Base-by-base conservation (phyloP, 2,113 vertebrate genomes). In the Brachirus orientalis region DNA sequence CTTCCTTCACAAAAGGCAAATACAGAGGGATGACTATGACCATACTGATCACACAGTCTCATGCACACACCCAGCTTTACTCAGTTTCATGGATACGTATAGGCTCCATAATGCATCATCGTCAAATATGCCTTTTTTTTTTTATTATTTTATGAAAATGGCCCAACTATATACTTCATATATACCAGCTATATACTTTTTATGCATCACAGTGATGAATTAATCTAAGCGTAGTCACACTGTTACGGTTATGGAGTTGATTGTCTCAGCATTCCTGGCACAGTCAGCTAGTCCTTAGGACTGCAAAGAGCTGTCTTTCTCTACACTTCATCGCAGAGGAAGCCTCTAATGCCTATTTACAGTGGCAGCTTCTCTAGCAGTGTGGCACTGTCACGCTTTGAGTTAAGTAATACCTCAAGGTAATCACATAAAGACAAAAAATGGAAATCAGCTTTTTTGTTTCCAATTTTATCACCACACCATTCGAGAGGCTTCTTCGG, bases 241-340 rank as follows among this genome's bases (percentile, higher is more conserved):
- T 63, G 72, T 80, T 71, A 47, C 53, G 59, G 61, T 63, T 70
- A 22, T 51, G 47, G 61, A 74, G 72, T 60, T 70, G 79, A 85
- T 75, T 84, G 84, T 86, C 83, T 82, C 75, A 68, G 74, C 65
- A 61, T 63, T 67, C 56, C 50, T 58, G 54, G 53, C 65, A 75
- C 77, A 77, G 80, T 70, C 69, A 57, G 75, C 72, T 18, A 1
- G 45, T 78, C 72, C 53, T 79, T 55, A 63, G 53, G 58, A 35
- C 80, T 67, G 69, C 64, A 58, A 69, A 74, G 69, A 64, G 56
- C 63, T 63, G 52, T 76, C 69, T 74, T 37, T 57, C 62, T 64
- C 48, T 40, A 70, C 44, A 47, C 66, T 74, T 6, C 18, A 35
- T 51, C 64, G 67, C 71, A 60, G 47, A 65, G 61, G 44, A 71